Percentiles rank a stretch among this genome's conserved stretches.
Evolutionary conservation across 1,140 invertebrate species (phyloP).

Genomic region (Myzus persicae): DNA sequence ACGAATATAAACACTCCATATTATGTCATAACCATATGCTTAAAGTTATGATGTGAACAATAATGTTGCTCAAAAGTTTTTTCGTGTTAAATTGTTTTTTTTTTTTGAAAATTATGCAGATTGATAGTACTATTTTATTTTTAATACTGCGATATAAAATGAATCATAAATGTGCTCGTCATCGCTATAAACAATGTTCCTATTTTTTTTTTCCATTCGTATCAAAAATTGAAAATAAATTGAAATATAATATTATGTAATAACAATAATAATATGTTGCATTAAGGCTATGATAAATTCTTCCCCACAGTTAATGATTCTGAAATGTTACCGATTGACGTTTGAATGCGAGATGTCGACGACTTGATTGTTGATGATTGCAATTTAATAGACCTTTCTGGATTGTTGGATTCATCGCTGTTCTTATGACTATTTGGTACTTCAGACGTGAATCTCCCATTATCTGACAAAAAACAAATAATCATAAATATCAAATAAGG

Average conservation of each 20-base stretch:
- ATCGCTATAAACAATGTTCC: not conserved
- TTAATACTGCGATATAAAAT: not conserved
- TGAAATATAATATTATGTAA: not conserved
- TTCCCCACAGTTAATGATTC: not conserved
- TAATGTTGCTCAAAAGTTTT: too few relatives aligned
- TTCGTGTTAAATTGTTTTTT: not conserved
- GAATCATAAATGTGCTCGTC: not conserved
- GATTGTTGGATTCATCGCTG: too few relatives aligned
- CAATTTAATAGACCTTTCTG: not conserved
- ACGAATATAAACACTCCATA: too few relatives aligned
- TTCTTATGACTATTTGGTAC: too few relatives aligned
- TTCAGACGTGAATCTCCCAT: not conserved
- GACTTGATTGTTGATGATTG: not conserved
- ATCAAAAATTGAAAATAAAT: not conserved
- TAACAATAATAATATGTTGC: not conserved
- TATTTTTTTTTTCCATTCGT: not conserved
- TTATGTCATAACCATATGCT: too few relatives aligned
- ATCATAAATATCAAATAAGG: not conserved
- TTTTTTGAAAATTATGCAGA: not conserved
- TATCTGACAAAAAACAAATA: not conserved
- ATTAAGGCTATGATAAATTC: not conserved
- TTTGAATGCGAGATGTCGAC: not conserved
- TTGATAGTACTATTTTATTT: not conserved
- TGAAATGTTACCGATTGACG: not conserved
- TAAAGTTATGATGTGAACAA: too few relatives aligned